Evolutionary conservation across 2,888 invertebrate species (phyloP).

Genomic region (Drosophila affinis): DNA sequence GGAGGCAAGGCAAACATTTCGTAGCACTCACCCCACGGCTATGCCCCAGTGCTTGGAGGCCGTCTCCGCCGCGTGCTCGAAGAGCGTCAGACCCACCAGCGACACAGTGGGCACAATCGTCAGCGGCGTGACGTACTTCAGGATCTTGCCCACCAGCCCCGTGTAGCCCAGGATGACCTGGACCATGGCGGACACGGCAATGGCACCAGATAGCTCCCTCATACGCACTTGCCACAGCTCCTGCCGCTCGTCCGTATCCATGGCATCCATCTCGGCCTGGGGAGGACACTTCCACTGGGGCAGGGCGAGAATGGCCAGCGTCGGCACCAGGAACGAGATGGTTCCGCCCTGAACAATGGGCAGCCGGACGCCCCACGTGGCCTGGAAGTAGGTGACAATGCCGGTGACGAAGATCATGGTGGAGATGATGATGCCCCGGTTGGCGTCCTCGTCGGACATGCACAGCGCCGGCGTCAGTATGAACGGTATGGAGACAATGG

Average conservation of each 20-base stretch:
- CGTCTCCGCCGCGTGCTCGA: slow-evolving; percentile 91
- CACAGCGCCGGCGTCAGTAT: slow-evolving; percentile 92
- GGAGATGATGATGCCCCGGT: slow-evolving; percentile 90
- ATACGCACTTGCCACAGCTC: slow-evolving; percentile 90
- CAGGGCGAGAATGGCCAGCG: slow-evolving; percentile 89
- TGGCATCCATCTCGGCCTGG: slow-evolving; percentile 84
- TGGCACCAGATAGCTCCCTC: slow-evolving; percentile 92
- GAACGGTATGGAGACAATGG: slow-evolving; percentile 92
- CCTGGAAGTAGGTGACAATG: slow-evolving; percentile 90
- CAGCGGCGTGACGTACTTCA: slow-evolving; percentile 91
- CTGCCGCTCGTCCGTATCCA: slow-evolving; percentile 86
- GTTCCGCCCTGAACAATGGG: slow-evolving; percentile 92
- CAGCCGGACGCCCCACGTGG: slow-evolving; percentile 90
- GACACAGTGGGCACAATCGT: slow-evolving; percentile 93
- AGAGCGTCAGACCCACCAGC: slow-evolving; percentile 92
- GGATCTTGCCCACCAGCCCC: slow-evolving; percentile 90
- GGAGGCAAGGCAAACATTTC: not conserved
- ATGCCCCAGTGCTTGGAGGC: slow-evolving; percentile 94
- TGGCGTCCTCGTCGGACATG: slow-evolving; percentile 90
- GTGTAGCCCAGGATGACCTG: slow-evolving; percentile 89
- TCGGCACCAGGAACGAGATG: slow-evolving; percentile 91
- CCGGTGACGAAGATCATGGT: slow-evolving; percentile 93
- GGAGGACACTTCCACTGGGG: slow-evolving; percentile 90
- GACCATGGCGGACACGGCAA: slow-evolving; percentile 90
- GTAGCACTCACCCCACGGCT: slow-evolving; percentile 87